phyloP scores from a whole-genome alignment of 2,113 vertebrate species.

The Pseudorectes ferrugineus region DNA sequence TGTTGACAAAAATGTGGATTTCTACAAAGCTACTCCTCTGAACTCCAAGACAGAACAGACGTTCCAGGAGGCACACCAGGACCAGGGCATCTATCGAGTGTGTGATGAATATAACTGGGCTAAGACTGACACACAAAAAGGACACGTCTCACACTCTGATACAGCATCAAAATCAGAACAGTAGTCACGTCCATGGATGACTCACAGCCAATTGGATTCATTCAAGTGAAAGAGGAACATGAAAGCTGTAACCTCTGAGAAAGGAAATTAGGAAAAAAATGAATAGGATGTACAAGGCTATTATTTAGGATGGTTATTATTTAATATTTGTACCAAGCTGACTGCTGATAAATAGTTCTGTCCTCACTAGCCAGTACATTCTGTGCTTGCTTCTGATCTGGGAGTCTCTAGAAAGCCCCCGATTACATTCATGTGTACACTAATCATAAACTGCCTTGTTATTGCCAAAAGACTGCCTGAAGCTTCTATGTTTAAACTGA shows the following conservation, averaged over 20 bases:
- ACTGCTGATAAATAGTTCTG: neutral
- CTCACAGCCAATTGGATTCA: neutral
- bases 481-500: neutral
- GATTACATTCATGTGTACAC: neutral
- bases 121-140: neutral
- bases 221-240: neutral
- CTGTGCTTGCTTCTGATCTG: neutral
- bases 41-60: neutral
- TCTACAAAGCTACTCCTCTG: neutral
- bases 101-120: neutral
- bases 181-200: neutral
- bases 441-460: neutral
- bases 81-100: neutral
- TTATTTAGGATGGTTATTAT: neutral
- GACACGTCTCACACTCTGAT: neutral
- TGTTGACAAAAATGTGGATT: neutral
- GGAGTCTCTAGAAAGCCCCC: neutral
- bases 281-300: neutral
- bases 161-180: neutral
- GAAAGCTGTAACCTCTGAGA: neutral
- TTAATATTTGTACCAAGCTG: neutral
- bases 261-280: neutral
- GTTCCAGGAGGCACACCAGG: neutral
- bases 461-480: neutral
- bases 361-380: neutral